Conservation (phyloP, 2,888 invertebrate species). For the Digitonthophagus gazella region DNA sequence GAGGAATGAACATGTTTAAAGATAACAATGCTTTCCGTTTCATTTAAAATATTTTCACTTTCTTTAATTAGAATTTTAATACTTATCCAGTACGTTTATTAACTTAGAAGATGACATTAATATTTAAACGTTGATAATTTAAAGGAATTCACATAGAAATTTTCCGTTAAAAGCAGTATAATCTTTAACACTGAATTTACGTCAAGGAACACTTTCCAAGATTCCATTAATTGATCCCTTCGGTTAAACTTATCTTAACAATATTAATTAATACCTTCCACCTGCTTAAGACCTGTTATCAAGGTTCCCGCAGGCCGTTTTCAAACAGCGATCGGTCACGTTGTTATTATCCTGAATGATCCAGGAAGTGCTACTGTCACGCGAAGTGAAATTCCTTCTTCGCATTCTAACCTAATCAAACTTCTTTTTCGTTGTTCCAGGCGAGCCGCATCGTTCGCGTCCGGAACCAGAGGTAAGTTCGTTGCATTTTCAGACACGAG, state of each 20-base stretch:
- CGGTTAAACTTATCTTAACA: neutral
- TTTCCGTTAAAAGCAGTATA: too few species aligned
- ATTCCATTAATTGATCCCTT: neutral
- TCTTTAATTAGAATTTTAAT: too few species aligned
- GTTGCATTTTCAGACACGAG: neutral
- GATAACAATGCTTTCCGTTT: too few species aligned
- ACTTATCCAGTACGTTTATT: too few species aligned
- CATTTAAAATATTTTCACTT: too few species aligned
- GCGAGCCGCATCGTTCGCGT: neutral
- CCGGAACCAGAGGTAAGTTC: neutral
- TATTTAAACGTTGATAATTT: too few species aligned
- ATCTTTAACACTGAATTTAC: too few species aligned
- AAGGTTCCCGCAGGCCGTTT: neutral
- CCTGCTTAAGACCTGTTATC: too few species aligned
- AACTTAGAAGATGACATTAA: too few species aligned
- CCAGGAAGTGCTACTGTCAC: conserved; percentile 15
- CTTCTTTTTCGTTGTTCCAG: neutral
- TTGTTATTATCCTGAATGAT: conserved; percentile 7
- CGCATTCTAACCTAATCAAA: neutral
- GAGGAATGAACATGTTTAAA: too few species aligned
- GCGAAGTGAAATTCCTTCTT: neutral
- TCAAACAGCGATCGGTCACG: neutral
- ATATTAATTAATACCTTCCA: neutral
- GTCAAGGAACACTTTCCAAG: neutral
- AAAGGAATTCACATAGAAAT: too few species aligned